These are phyloP conservation scores for Silurus asotus DNA, from an alignment of 2,113 vertebrate species.

Conservation along the genomic window DNA sequence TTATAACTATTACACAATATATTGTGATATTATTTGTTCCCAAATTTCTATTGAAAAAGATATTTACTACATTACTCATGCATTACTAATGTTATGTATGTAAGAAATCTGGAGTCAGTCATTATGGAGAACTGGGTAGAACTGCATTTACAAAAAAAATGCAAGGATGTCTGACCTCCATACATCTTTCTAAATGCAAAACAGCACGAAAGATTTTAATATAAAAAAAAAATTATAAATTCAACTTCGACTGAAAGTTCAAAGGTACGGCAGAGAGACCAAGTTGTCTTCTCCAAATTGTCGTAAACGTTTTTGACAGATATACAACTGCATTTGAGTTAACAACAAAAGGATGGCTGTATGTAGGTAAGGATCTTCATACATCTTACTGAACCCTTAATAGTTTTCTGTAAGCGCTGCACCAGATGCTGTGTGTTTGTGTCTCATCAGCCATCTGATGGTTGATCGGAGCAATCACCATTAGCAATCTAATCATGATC, in stretches of 20 bases:
- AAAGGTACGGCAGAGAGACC: too few species aligned
- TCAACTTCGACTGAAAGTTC: too few species aligned
- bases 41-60: not conserved
- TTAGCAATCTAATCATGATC: constrained; percentile 35
- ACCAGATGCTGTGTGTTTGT: constrained; percentile 23
- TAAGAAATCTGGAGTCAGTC: not conserved
- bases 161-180: not conserved
- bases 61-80: too few species aligned
- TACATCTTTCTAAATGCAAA: not conserved
- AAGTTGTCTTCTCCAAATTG: too few species aligned
- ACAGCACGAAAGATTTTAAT: too few species aligned
- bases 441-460: not conserved
- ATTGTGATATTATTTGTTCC: not conserved
- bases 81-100: not conserved
- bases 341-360: not conserved
- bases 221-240: too few species aligned
- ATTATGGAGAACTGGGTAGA: not conserved
- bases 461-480: constrained; percentile 34
- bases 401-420: not conserved
- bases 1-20: not conserved
- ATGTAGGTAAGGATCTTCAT: too few species aligned
- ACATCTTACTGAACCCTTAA: not conserved
- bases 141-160: not conserved
- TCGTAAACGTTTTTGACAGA: too few species aligned
- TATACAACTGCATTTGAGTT: not conserved